Conservation (phyloP, 2,113 vertebrate species). For the Sigmodon hispidus region DNA sequence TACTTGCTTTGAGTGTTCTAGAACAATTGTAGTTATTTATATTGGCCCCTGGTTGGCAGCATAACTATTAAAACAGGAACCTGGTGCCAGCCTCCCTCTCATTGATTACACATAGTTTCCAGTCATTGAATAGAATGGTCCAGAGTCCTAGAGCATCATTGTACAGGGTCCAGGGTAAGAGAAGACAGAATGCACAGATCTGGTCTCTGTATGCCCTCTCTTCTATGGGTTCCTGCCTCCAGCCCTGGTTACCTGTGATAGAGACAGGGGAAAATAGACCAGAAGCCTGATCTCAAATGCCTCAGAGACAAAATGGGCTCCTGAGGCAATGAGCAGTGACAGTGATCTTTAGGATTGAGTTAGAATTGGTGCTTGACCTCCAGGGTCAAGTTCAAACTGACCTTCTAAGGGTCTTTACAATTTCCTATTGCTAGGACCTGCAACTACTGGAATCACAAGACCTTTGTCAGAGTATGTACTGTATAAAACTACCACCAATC, state of each 20-base stretch:
- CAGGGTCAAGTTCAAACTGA: background rate
- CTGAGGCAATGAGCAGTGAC: background rate
- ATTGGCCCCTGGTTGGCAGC: conserved; percentile 45
- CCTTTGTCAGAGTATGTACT: background rate
- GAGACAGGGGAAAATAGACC: background rate
- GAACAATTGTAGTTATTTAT: conserved; percentile 40
- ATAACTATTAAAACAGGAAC: conserved; percentile 52
- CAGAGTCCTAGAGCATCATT: no score
- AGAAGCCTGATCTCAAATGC: background rate
- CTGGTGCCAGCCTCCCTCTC: conserved; percentile 43
- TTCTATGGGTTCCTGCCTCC: background rate
- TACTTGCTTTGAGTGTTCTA: background rate
- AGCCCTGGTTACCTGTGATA: background rate
- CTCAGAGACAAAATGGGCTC: background rate
- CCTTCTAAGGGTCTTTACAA: background rate
- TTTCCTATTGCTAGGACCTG: background rate
- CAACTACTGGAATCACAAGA: background rate
- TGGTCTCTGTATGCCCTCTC: background rate
- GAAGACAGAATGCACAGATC: background rate
- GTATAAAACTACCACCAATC: background rate
- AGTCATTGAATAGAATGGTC: conserved; percentile 11
- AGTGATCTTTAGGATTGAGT: background rate
- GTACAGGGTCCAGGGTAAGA: background rate
- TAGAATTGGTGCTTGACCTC: conserved; percentile 32
- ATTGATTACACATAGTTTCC: conserved; percentile 49